A percentile compares a stretch with the other conserved stretches of the same genome.
Evolutionary conservation across 2,113 vertebrate genomes (phyloP).

Genomic region (Penelope pileata): DNA sequence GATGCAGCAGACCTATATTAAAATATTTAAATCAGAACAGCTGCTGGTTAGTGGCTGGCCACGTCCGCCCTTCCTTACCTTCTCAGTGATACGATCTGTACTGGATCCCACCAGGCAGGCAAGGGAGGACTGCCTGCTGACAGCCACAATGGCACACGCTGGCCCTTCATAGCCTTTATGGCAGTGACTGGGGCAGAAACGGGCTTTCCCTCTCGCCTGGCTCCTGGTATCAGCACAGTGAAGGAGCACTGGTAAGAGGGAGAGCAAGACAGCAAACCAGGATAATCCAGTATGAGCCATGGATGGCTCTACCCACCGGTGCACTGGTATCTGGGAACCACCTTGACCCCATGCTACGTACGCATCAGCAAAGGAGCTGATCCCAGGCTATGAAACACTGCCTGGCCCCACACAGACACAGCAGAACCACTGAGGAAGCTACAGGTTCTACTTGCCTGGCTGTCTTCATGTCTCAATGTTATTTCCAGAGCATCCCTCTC

Average conservation of each 20-base stretch:
- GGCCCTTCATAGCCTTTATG: fast-evolving
- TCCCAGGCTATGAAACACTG: not conserved
- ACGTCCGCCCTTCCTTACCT: not conserved
- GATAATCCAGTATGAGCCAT: not conserved
- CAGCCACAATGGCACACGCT: fast-evolving
- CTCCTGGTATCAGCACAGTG: not conserved
- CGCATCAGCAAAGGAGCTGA: not conserved
- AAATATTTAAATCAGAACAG: not conserved
- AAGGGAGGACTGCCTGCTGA: not conserved
- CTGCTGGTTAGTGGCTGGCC: not conserved
- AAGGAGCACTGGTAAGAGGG: fast-evolving
- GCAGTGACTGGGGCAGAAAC: not conserved
- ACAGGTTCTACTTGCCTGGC: not conserved
- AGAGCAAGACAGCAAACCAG: not conserved
- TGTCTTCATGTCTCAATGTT: not conserved
- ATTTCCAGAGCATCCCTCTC: not conserved
- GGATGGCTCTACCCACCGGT: not conserved
- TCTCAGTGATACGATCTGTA: not conserved
- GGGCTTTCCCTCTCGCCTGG: not conserved
- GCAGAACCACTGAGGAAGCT: not conserved
- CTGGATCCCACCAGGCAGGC: not conserved
- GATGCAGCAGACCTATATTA: not conserved
- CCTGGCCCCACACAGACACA: not conserved
- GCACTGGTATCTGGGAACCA: not conserved
- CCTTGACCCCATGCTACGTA: fast-evolving